Percentiles rank a stretch among this genome's conserved stretches.
Conservation (phyloP, 1,140 invertebrate genomes). For the Drosophila pseudoananassae region DNA sequence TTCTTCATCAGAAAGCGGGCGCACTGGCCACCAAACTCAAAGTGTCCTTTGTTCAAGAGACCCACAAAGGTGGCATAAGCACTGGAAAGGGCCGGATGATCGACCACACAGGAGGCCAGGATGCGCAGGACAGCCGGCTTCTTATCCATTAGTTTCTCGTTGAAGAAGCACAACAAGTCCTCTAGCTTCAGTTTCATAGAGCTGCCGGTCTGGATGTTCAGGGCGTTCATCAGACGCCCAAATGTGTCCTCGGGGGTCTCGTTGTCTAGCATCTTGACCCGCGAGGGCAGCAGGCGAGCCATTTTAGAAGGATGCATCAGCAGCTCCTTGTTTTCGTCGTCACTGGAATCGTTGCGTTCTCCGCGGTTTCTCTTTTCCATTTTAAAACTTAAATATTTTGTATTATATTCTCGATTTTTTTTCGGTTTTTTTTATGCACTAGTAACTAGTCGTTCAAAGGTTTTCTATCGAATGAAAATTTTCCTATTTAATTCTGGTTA, state of each 20-base stretch:
- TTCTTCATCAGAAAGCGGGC: slow-evolving; percentile 95
- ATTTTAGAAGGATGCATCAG: background rate
- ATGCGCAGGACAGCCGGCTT: slow-evolving; percentile 93
- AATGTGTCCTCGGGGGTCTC: background rate
- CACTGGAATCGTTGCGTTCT: background rate
- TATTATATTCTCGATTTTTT: background rate
- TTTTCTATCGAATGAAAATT: background rate
- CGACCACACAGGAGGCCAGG: slow-evolving; percentile 94
- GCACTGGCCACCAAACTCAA: slow-evolving; percentile 98
- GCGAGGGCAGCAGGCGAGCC: background rate
- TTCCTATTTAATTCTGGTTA: background rate
- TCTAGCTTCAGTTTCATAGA: slow-evolving; percentile 34
- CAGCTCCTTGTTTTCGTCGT: background rate
- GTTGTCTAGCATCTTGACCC: slow-evolving; percentile 1
- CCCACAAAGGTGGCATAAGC: slow-evolving; percentile 98
- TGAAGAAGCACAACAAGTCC: slow-evolving; percentile 23
- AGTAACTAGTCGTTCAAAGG: background rate
- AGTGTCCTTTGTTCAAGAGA: slow-evolving; percentile 97
- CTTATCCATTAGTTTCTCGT: slow-evolving; percentile 2
- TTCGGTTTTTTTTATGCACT: background rate
- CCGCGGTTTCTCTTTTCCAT: background rate
- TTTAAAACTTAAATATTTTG: background rate
- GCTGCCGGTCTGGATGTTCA: slow-evolving; percentile 5
- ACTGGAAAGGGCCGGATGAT: slow-evolving; percentile 97
- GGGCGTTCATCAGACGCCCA: slow-evolving; percentile 14